Evolutionary conservation across 2,888 invertebrate species (phyloP), one percentile per base, ranked within the genome.

Genomic region (Troides aeacus): DNA sequence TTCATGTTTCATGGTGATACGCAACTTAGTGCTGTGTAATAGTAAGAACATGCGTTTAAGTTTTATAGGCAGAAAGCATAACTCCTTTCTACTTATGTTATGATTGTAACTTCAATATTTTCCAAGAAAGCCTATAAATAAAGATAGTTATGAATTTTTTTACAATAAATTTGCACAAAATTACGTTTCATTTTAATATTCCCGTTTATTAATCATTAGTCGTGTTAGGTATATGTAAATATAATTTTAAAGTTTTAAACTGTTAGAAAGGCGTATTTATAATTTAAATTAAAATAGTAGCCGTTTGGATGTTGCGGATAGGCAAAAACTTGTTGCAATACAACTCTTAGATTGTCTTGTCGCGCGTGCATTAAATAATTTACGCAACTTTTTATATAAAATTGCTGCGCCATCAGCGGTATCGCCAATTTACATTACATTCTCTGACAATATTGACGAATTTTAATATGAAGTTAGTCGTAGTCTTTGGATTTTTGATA

Each of bases 351-450:
- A 78, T 79, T 75, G 80, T 81, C 80, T 78, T 81, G 82, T 86
- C 86, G 82, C 86, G 88, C 85, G 84, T 80, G 84, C 81, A 77
- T 87, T 85, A 84, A 81, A 83, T 81, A 82, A 81, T 87, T 92
- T 91, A 87, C 92, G 87, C 90, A 92, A 92, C 86, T 81, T 76
- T 85, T 88, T 89, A 90, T 92, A 92, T 92, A 92, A 92, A 92
- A 90, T 88, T 88, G 86, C 85, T 83, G 87, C 86, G 81, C 83
- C 83, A 87, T 86, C 86, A 85, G 79, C 81, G 81, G 83, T 83
- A 81, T 83, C 80, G 87, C 80, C 88, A 90, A 89, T 90, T 84
- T 85, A 75, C 74, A 74, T 74, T 77, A 75, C 71, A 71, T 71
- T 76, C 69, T 73, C 70, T 71, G 71, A 70, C 66, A 64, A 62